phyloP scores from a whole-genome alignment of 1,140 invertebrate species.

The Apolygus lucorum region DNA sequence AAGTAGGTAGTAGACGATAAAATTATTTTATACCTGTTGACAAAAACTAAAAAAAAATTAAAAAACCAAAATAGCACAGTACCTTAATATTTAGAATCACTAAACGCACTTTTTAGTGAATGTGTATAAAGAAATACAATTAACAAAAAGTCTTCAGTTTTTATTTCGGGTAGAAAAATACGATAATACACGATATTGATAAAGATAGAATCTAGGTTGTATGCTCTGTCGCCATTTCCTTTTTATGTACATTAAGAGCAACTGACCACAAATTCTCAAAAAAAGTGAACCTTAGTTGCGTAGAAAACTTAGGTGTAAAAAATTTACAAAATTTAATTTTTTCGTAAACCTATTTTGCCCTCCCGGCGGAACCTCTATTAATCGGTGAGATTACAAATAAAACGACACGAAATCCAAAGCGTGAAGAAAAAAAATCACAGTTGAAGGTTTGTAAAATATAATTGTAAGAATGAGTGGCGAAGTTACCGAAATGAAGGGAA shows the following conservation, averaged over 20 bases:
- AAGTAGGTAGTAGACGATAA: not conserved
- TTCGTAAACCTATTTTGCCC: no score
- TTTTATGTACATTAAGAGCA: not conserved
- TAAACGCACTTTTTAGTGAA: slow-evolving; percentile 13
- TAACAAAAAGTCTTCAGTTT: not conserved
- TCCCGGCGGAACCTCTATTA: no score
- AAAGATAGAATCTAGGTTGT: not conserved
- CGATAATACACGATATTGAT: not conserved
- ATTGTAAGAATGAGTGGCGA: no score
- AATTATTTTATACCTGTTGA: slow-evolving; percentile 3
- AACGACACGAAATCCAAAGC: no score
- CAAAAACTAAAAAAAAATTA: not conserved
- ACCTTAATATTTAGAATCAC: not conserved
- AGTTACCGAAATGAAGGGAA: no score
- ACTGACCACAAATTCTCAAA: not conserved
- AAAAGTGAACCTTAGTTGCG: no score
- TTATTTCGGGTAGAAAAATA: not conserved
- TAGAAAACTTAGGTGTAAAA: no score
- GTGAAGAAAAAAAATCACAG: no score
- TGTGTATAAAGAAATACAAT: not conserved
- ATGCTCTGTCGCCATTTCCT: not conserved
- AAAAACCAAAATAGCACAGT: slow-evolving; percentile 1
- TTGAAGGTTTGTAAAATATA: no score
- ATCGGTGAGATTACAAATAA: no score
- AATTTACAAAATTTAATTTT: no score